Conservation (phyloP, 2,797 vertebrate species). For the Alectoris magna region DNA sequence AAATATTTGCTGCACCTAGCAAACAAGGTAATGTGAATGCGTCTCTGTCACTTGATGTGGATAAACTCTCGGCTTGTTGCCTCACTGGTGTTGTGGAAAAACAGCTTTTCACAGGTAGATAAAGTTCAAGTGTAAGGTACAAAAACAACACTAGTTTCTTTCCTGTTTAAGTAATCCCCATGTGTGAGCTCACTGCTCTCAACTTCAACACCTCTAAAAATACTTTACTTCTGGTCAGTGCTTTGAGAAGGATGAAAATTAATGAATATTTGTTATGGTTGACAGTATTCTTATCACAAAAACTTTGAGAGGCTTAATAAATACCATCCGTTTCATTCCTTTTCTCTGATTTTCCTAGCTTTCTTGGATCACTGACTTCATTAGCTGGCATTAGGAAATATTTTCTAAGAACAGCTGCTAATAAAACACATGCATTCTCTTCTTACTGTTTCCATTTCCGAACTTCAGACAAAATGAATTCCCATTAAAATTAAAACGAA, state of each 20-base stretch:
- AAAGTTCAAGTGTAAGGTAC: neutral
- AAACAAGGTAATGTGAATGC: neutral
- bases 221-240: neutral
- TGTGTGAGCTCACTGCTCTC: neutral
- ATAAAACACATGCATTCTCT: constrained; percentile 29
- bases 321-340: neutral
- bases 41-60: neutral
- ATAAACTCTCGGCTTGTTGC: neutral
- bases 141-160: neutral
- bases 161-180: neutral
- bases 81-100: neutral
- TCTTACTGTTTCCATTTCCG: constrained; percentile 8
- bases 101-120: neutral
- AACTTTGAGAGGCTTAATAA: constrained; percentile 26
- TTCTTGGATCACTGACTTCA: constrained; percentile 36
- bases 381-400: constrained; percentile 39
- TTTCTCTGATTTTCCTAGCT: neutral
- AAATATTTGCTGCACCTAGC: constrained; percentile 29
- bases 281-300: neutral
- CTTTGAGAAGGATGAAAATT: constrained; percentile 6
- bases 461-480: constrained; percentile 4
- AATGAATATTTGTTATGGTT: constrained; percentile 38
- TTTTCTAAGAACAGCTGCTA: constrained; percentile 31
- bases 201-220: neutral
- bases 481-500: constrained; percentile 7